Percentiles rank a stretch among this genome's conserved stretches.
phyloP scores from a whole-genome alignment of 2,113 vertebrate genomes.

The Archilochus colubris region DNA sequence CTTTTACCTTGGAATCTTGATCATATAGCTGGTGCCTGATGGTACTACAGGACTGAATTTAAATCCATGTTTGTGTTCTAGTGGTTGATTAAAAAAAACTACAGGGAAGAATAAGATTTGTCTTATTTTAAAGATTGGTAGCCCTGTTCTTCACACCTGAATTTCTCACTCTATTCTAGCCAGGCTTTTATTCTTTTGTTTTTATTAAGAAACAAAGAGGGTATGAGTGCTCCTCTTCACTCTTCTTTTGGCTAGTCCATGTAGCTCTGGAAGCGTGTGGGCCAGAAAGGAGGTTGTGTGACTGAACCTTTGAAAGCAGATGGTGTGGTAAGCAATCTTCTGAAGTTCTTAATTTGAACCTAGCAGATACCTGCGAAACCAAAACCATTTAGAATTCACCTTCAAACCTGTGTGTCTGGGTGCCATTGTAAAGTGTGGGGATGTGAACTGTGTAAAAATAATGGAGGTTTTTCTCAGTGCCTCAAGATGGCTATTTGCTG shows the following conservation, averaged over 20 bases:
- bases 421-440: not conserved
- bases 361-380: not conserved
- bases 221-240: not conserved
- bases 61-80: not conserved
- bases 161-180: not conserved
- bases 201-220: not conserved
- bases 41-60: not conserved
- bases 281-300: not conserved
- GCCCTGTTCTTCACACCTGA: not conserved
- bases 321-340: not conserved
- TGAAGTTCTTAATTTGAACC: not conserved
- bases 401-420: not conserved
- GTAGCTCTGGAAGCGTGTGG: not conserved
- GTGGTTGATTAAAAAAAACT: not conserved
- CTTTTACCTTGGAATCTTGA: not conserved
- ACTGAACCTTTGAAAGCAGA: not conserved
- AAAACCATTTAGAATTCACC: not conserved
- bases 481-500: not conserved
- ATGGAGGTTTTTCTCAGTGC: rapidly evolving
- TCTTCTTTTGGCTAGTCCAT: not conserved
- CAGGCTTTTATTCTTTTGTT: not conserved
- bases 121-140: not conserved
- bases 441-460: not conserved
- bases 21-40: not conserved
- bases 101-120: not conserved